Percentiles rank a stretch among this genome's conserved stretches.
These are phyloP conservation scores for Equus przewalskii DNA, from an alignment of 2,113 vertebrate species.

Conservation along the genomic window DNA sequence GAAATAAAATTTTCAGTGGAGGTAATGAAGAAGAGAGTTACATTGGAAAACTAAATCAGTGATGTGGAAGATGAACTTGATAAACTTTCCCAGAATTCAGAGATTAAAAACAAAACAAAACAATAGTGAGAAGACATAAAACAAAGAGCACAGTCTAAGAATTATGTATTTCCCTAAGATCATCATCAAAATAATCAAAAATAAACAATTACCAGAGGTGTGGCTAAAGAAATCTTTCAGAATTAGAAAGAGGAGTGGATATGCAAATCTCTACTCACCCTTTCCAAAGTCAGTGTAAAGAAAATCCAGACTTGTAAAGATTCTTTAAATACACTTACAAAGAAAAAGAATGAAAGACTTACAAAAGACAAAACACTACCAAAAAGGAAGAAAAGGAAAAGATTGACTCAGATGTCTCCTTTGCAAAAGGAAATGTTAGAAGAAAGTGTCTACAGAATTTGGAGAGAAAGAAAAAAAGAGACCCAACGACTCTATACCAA, in stretches of 20 bases:
- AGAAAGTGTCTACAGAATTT: not conserved
- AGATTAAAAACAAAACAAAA: not conserved
- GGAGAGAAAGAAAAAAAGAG: not conserved
- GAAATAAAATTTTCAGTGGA: constrained; percentile 26
- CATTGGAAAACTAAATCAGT: not conserved
- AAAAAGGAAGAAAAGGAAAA: not conserved
- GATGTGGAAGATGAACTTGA: not conserved
- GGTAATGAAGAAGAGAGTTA: not conserved
- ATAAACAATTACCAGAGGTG: not conserved
- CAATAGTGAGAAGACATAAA: not conserved
- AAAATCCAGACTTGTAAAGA: not conserved
- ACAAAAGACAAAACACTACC: not conserved
- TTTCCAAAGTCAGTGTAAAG: not conserved
- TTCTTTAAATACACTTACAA: not conserved
- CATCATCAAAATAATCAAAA: not conserved
- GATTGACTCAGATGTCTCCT: not conserved
- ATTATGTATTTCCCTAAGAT: not conserved
- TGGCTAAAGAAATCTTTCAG: not conserved
- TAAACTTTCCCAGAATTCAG: not conserved
- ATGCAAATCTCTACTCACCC: not conserved
- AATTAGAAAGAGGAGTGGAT: not conserved
- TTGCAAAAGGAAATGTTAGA: not conserved
- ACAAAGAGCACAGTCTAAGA: not conserved
- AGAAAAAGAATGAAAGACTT: not conserved
- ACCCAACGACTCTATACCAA: not conserved